A percentile compares a stretch with the other conserved stretches of the same genome.
These are phyloP conservation scores for Poecilia gillii DNA, from an alignment of 2,797 vertebrate species.

Conservation along the genomic window DNA sequence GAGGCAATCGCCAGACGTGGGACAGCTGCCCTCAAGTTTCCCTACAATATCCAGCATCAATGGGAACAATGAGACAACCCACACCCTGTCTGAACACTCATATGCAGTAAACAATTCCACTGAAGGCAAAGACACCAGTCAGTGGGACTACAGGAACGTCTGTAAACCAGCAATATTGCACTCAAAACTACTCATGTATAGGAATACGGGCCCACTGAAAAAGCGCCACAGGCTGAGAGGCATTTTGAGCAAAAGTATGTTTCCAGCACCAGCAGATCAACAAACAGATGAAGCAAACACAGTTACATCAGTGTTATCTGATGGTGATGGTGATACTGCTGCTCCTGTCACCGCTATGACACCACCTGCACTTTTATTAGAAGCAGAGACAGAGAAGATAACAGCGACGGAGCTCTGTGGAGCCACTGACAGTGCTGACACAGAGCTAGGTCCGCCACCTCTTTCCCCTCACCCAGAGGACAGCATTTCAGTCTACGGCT, in stretches of 20 bases:
- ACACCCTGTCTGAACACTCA: conserved; percentile 93
- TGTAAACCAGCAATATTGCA: conserved; percentile 62
- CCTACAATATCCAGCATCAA: conserved; percentile 69
- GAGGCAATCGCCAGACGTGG: conserved; percentile 84
- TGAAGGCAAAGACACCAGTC: conserved; percentile 64
- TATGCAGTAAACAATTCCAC: conserved; percentile 87
- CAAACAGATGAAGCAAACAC: conserved; percentile 53
- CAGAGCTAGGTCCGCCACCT: conserved; percentile 72
- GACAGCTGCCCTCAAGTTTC: conserved; percentile 71
- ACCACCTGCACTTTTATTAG: conserved; percentile 64
- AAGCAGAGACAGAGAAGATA: conserved; percentile 58
- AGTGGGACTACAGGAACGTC: conserved; percentile 63
- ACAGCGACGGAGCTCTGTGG: conserved; percentile 43
- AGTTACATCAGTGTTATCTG: conserved; percentile 44
- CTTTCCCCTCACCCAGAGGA: conserved; percentile 76
- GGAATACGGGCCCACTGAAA: conserved; percentile 81
- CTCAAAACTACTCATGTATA: conserved; percentile 71
- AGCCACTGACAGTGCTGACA: conserved; percentile 49
- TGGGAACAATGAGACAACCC: conserved; percentile 84
- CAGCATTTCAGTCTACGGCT: conserved; percentile 82
- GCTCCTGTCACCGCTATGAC: conserved; percentile 45
- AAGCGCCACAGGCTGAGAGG: conserved; percentile 80
- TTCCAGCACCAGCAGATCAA: conserved; percentile 58
- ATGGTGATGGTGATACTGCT: conserved; percentile 34
- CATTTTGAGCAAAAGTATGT: conserved; percentile 56